Evolutionary conservation across 2,113 vertebrate genomes (phyloP).

Genomic region (Blennius ocellaris): DNA sequence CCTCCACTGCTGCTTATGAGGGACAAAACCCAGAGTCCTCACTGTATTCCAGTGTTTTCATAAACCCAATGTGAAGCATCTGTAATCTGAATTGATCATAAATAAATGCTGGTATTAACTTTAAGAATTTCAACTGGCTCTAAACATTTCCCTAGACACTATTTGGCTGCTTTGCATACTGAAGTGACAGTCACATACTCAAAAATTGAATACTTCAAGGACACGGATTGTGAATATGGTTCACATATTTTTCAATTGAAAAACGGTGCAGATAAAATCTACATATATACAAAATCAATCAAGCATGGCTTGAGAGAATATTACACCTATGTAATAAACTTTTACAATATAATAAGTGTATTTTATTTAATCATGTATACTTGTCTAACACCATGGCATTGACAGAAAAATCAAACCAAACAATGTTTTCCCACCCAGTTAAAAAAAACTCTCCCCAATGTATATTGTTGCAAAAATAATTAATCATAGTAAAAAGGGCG

Average conservation of each 20-base stretch:
- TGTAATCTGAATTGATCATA: too few species aligned
- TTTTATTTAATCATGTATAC: too few species aligned
- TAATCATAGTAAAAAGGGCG: neutral
- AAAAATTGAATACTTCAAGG: neutral
- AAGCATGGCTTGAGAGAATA: too few species aligned
- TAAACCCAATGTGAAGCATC: neutral
- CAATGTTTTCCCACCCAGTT: neutral
- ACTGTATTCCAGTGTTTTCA: neutral
- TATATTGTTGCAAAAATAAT: constrained; percentile 8
- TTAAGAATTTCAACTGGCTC: too few species aligned
- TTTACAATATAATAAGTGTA: too few species aligned
- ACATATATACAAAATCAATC: too few species aligned
- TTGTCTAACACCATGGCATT: too few species aligned
- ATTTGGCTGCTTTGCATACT: neutral
- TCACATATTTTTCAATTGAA: too few species aligned
- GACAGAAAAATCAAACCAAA: neutral
- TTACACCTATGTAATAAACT: too few species aligned
- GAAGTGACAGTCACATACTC: neutral
- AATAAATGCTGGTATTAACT: too few species aligned
- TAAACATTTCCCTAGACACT: neutral
- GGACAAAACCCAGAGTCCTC: neutral
- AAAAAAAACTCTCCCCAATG: neutral
- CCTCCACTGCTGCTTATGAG: neutral
- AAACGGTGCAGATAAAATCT: too few species aligned
- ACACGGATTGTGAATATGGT: too few species aligned